Evolutionary conservation across 2,113 vertebrate species (phyloP).

Genomic region (Salminus brasiliensis): DNA sequence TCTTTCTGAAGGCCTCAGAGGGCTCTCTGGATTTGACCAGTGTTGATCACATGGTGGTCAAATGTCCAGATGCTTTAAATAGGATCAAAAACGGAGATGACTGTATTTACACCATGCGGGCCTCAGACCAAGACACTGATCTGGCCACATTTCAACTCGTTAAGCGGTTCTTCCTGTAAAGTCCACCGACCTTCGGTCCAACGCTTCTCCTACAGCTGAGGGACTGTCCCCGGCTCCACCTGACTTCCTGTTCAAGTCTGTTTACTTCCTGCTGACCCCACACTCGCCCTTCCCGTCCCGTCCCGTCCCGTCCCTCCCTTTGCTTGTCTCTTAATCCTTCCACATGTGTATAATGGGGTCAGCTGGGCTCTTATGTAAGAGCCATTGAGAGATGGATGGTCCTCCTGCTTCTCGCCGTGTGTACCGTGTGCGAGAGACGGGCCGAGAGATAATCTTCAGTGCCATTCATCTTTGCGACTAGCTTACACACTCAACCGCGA

Average conservation of each 20-base stretch:
- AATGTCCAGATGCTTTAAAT: too few species aligned
- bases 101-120: background rate
- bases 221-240: background rate
- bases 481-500: background rate
- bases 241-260: background rate
- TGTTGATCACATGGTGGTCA: too few species aligned
- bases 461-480: background rate
- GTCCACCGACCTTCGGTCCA: background rate
- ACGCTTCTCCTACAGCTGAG: background rate
- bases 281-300: background rate
- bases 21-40: too few species aligned
- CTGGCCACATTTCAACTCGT: too few species aligned
- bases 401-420: background rate
- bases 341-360: background rate
- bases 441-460: conserved; percentile 1
- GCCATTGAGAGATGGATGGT: background rate
- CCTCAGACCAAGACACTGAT: too few species aligned
- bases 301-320: background rate
- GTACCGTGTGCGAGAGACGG: too few species aligned
- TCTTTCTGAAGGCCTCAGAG: too few species aligned
- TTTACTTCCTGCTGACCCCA: background rate
- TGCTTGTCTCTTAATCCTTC: background rate
- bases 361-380: background rate
- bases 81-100: background rate
- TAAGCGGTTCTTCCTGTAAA: background rate